These are phyloP conservation scores for Dicycla oo DNA, from an alignment of 2,888 invertebrate species.

Conservation along the genomic window DNA sequence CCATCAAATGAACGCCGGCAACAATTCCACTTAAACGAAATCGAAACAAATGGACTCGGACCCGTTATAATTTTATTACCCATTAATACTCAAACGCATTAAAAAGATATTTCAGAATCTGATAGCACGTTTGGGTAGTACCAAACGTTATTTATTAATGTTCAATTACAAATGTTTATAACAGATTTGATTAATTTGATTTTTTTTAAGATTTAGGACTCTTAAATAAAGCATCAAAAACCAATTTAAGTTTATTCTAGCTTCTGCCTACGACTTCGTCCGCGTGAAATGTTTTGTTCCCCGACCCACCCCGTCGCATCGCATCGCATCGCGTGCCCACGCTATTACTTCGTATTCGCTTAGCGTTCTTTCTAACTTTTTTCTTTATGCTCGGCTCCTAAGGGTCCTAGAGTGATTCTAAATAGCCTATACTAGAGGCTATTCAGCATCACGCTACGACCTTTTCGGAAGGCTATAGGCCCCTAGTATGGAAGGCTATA, in stretches of 20 bases:
- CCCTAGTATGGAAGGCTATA: no score
- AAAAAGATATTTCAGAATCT: constrained; percentile 46
- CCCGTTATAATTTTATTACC: constrained; percentile 67
- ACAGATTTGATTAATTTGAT: neutral
- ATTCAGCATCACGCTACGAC: no score
- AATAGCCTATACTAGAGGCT: no score
- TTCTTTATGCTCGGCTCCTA: no score
- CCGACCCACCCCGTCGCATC: no score
- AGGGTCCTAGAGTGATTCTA: no score
- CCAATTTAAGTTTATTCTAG: neutral
- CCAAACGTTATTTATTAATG: neutral
- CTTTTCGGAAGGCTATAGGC: no score
- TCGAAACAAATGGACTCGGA: constrained; percentile 69
- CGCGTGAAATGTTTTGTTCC: no score
- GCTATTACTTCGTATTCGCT: no score
- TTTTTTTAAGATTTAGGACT: neutral
- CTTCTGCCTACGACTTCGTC: no score
- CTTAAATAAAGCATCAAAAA: constrained; percentile 5
- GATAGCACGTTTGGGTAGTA: constrained; percentile 9
- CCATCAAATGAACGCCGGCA: constrained; percentile 65
- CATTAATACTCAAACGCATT: constrained; percentile 61
- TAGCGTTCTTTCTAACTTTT: no score
- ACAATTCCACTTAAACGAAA: constrained; percentile 63
- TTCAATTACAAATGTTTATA: constrained; percentile 19
- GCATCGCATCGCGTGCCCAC: no score